A percentile compares a stretch with the other conserved stretches of the same genome.
Conservation (phyloP, 2,113 vertebrate species). For the Oostethus manadensis region DNA sequence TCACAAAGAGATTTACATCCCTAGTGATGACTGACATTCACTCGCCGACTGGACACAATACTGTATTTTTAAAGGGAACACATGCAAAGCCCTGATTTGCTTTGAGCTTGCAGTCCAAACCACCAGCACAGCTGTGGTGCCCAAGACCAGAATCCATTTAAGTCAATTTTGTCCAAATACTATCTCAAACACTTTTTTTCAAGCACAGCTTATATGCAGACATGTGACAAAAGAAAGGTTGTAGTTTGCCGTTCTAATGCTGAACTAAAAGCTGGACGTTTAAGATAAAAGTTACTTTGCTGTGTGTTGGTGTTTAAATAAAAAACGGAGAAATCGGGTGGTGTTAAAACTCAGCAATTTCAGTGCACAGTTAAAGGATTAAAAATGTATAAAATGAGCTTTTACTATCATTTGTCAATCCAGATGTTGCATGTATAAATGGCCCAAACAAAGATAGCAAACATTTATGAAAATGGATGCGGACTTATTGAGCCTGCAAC, state of each 20-base stretch:
- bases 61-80: too few relatives aligned
- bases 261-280: not conserved
- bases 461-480: constrained; percentile 20
- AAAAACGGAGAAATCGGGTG: not conserved
- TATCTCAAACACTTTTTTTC: not conserved
- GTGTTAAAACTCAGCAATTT: not conserved
- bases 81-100: too few relatives aligned
- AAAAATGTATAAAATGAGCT: constrained; percentile 4
- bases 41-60: too few relatives aligned
- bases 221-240: not conserved
- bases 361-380: not conserved
- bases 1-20: too few relatives aligned
- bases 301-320: not conserved
- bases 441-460: constrained; percentile 46
- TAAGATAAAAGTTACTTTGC: not conserved
- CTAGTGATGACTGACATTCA: too few relatives aligned
- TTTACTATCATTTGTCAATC: constrained; percentile 14
- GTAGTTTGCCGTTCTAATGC: not conserved
- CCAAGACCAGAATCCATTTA: too few relatives aligned
- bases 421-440: constrained; percentile 22
- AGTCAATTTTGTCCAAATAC: too few relatives aligned
- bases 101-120: too few relatives aligned
- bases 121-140: too few relatives aligned
- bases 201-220: not conserved
- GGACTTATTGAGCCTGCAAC: constrained; percentile 33